Conservation (phyloP, 2,888 invertebrate species). For the Diaphora mendica region DNA sequence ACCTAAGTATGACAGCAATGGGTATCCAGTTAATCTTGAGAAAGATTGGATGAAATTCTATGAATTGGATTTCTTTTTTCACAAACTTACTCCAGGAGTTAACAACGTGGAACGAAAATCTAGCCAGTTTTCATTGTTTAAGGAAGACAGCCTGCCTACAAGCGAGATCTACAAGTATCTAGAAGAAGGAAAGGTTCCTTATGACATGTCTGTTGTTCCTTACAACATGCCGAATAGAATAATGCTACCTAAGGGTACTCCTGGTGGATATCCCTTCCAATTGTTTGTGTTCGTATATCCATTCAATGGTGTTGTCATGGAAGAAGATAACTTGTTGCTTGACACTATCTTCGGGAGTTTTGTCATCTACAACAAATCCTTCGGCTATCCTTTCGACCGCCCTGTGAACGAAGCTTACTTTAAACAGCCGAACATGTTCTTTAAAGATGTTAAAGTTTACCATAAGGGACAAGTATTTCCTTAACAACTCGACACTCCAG, state of each 20-base stretch:
- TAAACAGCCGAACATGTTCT: too few relatives aligned
- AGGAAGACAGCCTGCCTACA: conserved; percentile 88
- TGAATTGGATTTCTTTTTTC: conserved; percentile 87
- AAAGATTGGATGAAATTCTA: conserved; percentile 87
- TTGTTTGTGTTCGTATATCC: conserved; percentile 88
- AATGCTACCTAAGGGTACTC: too few relatives aligned
- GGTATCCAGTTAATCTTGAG: conserved; percentile 80
- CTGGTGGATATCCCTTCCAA: too few relatives aligned
- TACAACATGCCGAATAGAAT: too few relatives aligned
- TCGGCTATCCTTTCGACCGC: conserved; percentile 87
- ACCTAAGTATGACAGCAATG: too few relatives aligned
- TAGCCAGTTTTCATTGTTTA: conserved; percentile 87
- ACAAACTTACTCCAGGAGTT: conserved; percentile 87
- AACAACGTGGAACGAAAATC: conserved; percentile 89
- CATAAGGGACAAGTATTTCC: conserved; percentile 66
- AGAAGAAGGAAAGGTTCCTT: too few relatives aligned
- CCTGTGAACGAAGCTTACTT: too few relatives aligned
- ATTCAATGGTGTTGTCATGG: conserved; percentile 73
- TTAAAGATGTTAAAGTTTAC: too few relatives aligned
- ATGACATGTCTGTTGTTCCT: too few relatives aligned
- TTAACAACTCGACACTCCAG: conserved; percentile 60
- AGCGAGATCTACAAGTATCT: too few relatives aligned
- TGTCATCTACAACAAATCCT: conserved; percentile 80
- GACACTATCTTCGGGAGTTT: conserved; percentile 59
- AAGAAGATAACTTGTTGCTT: too few relatives aligned